Evolutionary conservation across 2,797 vertebrate species (phyloP), one percentile per base, ranked within the genome.

Genomic region (Gobionotothen gibberifrons): DNA sequence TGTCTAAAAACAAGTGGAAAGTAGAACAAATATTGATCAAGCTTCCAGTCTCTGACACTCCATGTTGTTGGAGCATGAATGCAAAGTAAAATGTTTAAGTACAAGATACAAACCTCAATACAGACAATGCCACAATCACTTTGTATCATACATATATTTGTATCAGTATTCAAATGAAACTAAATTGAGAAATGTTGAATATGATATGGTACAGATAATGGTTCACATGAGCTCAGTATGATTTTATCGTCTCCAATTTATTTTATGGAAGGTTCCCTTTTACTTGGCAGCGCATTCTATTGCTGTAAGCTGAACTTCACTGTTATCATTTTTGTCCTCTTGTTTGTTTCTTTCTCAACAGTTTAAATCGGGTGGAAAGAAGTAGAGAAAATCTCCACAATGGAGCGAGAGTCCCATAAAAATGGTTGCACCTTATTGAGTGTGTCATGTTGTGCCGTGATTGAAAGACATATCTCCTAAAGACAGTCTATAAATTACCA

Each of bases 401-500:
- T 52, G 26, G 58, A 82, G 69, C 74, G 60, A 32, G n/a, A 82
- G 65, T 69, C 78, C 46, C 68, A 83, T 77, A 83, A 86, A 82
- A 86, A 79, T 73, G 57, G 39, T 67, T 14, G 5, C 46, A 66
- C 59, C 69, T 82, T 61, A 68, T 46, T 58, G 75, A 81, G 75
- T 73, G 83, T 72, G 73, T 88, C 83, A 43, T 83, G 78, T 88
- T 55, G 59, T 11, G 3, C 57, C 15, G 4, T 55, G 70, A 80
- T 62, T 71, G 84, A 90, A 83, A 78, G 78, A 85, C 74, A 32
- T 46, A 74, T 56, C 55, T 57, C 12, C 21, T 2, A 16, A 63
- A 46, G 70, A 72, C 72, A 79, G 72, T 68, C 69, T 51, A 16
- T 85, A 88, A 86, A 87, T 90, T 74, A 69, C 1, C 7, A 57